Base-by-base conservation (phyloP, 2,113 vertebrate genomes). In the Crotalus viridis region DNA sequence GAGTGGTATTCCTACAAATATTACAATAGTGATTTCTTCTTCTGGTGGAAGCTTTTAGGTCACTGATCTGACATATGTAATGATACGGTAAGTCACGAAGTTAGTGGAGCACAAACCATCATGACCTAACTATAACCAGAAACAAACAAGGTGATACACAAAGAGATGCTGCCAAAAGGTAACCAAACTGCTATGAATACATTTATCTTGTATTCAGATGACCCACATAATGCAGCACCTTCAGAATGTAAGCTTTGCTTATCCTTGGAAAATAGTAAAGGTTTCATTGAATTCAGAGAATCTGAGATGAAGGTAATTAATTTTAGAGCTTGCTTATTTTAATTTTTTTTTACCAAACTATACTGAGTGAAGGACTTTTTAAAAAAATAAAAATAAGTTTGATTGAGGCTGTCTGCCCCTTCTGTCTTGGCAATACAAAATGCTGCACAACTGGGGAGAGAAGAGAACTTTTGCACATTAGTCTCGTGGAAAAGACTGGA, bases 401-500 rank as follows among this genome's bases (percentile, higher is more conserved):
- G 0, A 19, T 8, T 39, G 69, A 39, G 69, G 9, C 26, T 69
- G 92, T 91, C 94, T 93, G 86, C 61, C 96, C 93, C 88, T 92
- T 89, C 95, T 96, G 88, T 91, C 6, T 81, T 39, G 87, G 92
- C 91, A 94, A 4, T n/a, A 87, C 87, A 91, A 48, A 46, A 91
- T 92, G 55, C 74, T 90, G 89, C 8, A 93, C 26, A 93, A 91
- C 94, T 92, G 87, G 39, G 81, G 39, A 3, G 12, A 92, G 90
- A 81, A 52, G 1, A 7, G 91, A 89, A 61, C 95, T 55, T 5
- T 94, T 95, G 94, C 93, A 96, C 91, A 92, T 94, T 91, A 93
- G 51, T 52, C 93, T 95, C 2, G 0, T 17, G 26, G 10, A 24
- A 91, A 93, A 90, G 90, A 54, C 93, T 95, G 93, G 94, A 96